These are phyloP conservation scores for Hypotaenidia okinawae DNA, from an alignment of 2,797 vertebrate species.

Conservation along the genomic window DNA sequence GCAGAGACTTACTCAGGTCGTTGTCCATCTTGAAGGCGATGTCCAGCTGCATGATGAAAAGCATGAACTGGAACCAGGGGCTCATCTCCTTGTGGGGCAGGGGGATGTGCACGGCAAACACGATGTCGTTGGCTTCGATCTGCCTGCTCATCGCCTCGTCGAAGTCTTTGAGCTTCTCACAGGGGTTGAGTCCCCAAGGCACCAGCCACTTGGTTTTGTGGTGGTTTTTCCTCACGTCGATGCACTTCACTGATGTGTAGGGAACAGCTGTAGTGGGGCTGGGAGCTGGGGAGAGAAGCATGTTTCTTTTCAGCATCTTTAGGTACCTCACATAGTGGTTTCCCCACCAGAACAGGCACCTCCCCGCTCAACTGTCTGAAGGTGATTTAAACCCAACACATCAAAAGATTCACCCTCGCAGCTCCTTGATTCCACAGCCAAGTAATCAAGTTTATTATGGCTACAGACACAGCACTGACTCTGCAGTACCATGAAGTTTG, in stretches of 20 bases:
- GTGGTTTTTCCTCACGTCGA: slow-evolving; percentile 84
- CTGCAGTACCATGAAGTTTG: not conserved
- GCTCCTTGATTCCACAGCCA: not conserved
- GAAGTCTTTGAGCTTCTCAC: slow-evolving; percentile 88
- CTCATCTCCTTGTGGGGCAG: slow-evolving; percentile 91
- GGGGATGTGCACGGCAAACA: slow-evolving; percentile 93
- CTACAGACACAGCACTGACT: not conserved
- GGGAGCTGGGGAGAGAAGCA: slow-evolving; percentile 82
- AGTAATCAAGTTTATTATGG: not conserved
- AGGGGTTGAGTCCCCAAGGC: slow-evolving; percentile 91
- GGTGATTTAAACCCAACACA: not conserved
- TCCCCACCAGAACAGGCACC: not conserved
- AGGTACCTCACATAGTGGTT: not conserved
- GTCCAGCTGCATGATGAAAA: slow-evolving; percentile 94
- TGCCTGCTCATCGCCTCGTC: slow-evolving; percentile 87
- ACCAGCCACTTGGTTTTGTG: slow-evolving; percentile 88
- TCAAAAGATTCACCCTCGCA: not conserved
- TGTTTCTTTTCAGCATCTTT: not conserved
- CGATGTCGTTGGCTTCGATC: slow-evolving; percentile 95
- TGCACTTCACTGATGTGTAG: slow-evolving; percentile 90
- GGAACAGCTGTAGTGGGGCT: slow-evolving; percentile 86
- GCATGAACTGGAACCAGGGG: slow-evolving; percentile 98
- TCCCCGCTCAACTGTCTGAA: not conserved
- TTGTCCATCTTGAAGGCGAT: slow-evolving; percentile 93
- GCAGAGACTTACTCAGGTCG: slow-evolving; percentile 85